Base-by-base conservation (phyloP, 2,797 vertebrate species). In the Allobates femoralis region DNA sequence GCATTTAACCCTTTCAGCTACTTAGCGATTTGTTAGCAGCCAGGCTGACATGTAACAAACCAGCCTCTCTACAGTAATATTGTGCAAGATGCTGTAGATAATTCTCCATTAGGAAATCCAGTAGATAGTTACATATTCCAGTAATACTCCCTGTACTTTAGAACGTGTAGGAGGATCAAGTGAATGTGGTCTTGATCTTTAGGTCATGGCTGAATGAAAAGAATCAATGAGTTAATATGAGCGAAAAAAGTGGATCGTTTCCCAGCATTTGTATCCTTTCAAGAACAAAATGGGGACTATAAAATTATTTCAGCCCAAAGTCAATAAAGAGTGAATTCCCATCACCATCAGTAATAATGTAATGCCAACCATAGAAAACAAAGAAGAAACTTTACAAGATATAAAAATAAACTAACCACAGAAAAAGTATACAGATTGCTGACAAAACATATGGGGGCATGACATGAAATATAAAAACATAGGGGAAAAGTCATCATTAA, bases 161-260 rank as follows among this genome's bases (percentile, higher is more conserved):
- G 21, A 71, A 71, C 41, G 11, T 41, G 67, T 71, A 71, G 67
- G 67, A 71, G 21, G 67, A 71, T 71, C 34, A 46, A 71, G 11
- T 71, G 67, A n/a, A 41, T 71, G 37, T 71, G 67, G 67, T 71
- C 67, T 69, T 69, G 64, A 64, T 28, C 28, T 64, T 64, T 5
- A 67, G 30, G 5, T 32, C 32, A 37, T 69, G 66, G 66, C 32
- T 69, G 66, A 12, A 62, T 11, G 60, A 41, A 21, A 12, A 37
- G 18, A 21, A 69, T 69, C 67, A 37, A 41, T 46, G 67, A 71
- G 10, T n/a, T n/a, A 21, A 71, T 71, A 23, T 71, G 34, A n/a
- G n/a, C n/a, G n/a, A 71, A 71, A 69, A 69, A 37, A 37, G 3
- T 41, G 18, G 10, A 71, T 71, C 21, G 0, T 23, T 71, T 71